Evolutionary conservation across 2,113 vertebrate species (phyloP).

Genomic region (Sapajus apella): DNA sequence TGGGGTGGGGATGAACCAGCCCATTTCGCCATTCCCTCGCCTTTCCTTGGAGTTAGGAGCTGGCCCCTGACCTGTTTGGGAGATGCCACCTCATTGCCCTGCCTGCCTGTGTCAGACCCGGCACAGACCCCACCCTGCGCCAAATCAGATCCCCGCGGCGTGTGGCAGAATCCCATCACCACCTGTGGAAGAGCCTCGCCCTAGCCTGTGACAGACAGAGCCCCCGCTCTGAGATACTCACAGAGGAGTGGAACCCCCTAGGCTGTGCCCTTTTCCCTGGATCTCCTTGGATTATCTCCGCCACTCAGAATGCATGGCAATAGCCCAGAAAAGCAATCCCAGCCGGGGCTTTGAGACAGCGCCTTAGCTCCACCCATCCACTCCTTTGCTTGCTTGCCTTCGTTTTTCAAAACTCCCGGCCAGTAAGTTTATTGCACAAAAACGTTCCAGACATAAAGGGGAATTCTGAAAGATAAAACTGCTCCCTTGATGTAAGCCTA

Average conservation of each 20-base stretch:
- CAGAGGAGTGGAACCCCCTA: not conserved
- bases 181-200: not conserved
- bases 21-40: not conserved
- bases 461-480: not conserved
- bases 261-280: slow-evolving; percentile 36
- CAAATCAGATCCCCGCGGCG: not conserved
- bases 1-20: fast-evolving
- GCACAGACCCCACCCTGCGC: no score
- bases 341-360: not conserved
- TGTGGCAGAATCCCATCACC: not conserved
- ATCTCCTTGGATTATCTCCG: slow-evolving; percentile 44
- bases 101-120: not conserved
- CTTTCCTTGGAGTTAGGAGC: not conserved
- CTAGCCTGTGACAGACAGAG: not conserved
- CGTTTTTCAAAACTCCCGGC: not conserved
- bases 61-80: not conserved
- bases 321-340: slow-evolving; percentile 12
- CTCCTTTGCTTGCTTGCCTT: not conserved
- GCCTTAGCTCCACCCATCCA: not conserved
- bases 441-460: not conserved
- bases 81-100: not conserved
- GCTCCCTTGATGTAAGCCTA: not conserved
- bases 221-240: not conserved
- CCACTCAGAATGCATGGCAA: slow-evolving; percentile 36
- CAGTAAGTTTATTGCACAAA: not conserved